A percentile compares a stretch with the other conserved stretches of the same genome.
phyloP scores from a whole-genome alignment of 2,113 vertebrate species.

The Coracopsis vasa region DNA sequence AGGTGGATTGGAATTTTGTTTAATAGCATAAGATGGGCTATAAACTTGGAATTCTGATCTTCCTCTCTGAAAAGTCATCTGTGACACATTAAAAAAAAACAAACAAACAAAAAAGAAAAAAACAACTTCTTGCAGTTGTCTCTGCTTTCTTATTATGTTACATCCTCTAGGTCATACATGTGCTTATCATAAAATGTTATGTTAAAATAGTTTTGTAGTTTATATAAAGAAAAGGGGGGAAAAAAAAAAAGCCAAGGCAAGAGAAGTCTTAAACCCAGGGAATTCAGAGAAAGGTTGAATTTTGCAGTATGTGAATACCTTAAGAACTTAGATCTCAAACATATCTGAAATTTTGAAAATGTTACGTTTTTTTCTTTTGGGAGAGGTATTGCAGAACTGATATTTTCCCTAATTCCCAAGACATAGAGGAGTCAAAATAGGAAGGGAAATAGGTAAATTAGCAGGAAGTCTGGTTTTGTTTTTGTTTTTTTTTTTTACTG shows the following conservation, averaged over 20 bases:
- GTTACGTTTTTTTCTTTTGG: neutral
- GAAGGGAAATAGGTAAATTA: neutral
- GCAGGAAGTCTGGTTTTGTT: neutral
- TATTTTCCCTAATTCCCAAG: neutral
- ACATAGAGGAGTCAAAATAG: neutral
- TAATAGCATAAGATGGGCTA: neutral
- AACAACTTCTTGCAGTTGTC: neutral
- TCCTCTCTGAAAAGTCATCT: neutral
- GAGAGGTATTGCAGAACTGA: neutral
- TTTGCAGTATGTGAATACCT: neutral
- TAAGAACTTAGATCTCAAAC: neutral
- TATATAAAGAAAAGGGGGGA: neutral
- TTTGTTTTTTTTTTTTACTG: neutral
- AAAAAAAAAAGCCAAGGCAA: neutral
- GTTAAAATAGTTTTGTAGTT: neutral
- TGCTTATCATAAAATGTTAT: neutral
- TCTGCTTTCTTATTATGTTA: neutral
- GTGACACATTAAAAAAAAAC: neutral
- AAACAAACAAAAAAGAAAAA: neutral
- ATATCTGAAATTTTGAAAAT: neutral
- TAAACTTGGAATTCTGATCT: neutral
- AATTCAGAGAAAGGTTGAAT: neutral
- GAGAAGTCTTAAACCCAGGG: neutral
- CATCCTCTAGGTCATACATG: fast-evolving
- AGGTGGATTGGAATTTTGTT: neutral